Evolutionary conservation across 1,140 invertebrate genomes (phyloP).

Genomic region (Zaprionus taronus): DNA sequence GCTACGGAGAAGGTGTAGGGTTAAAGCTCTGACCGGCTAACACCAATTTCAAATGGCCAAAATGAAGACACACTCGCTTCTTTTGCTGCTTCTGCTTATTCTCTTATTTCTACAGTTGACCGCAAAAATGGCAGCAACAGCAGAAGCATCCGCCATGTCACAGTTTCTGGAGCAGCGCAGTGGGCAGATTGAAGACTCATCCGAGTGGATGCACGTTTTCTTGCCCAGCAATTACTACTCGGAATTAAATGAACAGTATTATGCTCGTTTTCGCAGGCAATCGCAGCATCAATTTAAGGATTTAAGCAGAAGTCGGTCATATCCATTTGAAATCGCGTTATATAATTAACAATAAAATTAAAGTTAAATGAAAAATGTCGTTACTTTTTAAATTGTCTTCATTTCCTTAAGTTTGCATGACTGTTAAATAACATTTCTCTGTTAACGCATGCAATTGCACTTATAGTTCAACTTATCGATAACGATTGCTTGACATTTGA

Average conservation of each 20-base stretch:
- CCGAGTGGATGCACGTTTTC: slow-evolving; percentile 43
- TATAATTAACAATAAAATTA: slow-evolving; percentile 39
- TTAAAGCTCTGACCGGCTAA: slow-evolving; percentile 34
- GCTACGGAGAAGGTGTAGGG: slow-evolving; percentile 40
- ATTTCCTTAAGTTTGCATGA: not conserved
- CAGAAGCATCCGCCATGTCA: slow-evolving; percentile 39
- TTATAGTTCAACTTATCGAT: slow-evolving; percentile 43
- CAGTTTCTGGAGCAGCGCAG: slow-evolving; percentile 53
- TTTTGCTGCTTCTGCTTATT: slow-evolving; percentile 15
- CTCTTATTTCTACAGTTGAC: slow-evolving; percentile 34
- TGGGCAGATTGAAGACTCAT: slow-evolving; percentile 16
- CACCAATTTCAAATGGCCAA: slow-evolving; percentile 44
- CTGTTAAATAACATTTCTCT: not conserved
- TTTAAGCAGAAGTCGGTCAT: not conserved
- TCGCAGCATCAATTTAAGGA: slow-evolving; percentile 11
- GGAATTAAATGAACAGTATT: slow-evolving; percentile 69
- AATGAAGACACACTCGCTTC: slow-evolving; percentile 32
- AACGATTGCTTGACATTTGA: not conserved
- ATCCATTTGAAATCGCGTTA: slow-evolving; percentile 58
- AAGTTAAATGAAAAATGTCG: not conserved
- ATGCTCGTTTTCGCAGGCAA: slow-evolving; percentile 50
- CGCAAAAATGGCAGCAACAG: slow-evolving; percentile 26
- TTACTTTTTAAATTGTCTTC: not conserved
- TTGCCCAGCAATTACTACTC: slow-evolving; percentile 67
- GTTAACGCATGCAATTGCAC: not conserved